Evolutionary conservation across 2,888 invertebrate genomes (phyloP).

Genomic region (Smittia sp.): DNA sequence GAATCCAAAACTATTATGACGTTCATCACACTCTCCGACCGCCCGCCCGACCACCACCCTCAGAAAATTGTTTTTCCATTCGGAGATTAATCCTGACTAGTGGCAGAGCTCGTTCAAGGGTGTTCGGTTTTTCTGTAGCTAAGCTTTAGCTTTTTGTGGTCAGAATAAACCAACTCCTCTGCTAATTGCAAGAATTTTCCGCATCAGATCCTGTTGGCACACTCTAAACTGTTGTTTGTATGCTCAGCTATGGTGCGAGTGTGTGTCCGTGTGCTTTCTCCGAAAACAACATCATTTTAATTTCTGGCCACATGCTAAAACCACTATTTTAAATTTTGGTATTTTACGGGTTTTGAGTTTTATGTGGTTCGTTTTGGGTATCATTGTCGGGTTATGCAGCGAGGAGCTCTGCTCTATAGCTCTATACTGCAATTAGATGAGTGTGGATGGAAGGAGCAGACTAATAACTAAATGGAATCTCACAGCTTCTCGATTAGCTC

Average conservation of each 20-base stretch:
- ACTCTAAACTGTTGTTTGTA: too few species aligned
- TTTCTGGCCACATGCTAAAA: conserved; percentile 39
- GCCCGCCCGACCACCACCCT: neutral
- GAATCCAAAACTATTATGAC: neutral
- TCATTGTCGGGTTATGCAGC: neutral
- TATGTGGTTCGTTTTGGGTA: neutral
- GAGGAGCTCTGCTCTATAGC: neutral
- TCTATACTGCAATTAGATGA: conserved; percentile 23
- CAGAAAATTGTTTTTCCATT: neutral
- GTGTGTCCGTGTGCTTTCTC: neutral
- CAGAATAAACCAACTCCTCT: too few species aligned
- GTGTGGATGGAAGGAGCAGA: neutral
- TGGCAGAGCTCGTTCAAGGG: too few species aligned
- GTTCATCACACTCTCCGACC: neutral
- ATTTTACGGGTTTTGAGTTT: conserved; percentile 32
- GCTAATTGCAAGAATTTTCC: neutral
- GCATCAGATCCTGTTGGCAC: neutral
- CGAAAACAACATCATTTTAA: conserved; percentile 33
- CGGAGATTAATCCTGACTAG: neutral
- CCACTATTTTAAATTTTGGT: conserved; percentile 37
- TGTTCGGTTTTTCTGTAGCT: too few species aligned
- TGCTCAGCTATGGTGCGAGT: neutral
- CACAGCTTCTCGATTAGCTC: neutral
- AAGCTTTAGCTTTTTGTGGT: too few species aligned
- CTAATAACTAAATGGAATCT: neutral